A percentile compares a stretch with the other conserved stretches of the same genome.
These are phyloP conservation scores for Equus przewalskii DNA, from an alignment of 2,113 vertebrate species.

Conservation along the genomic window DNA sequence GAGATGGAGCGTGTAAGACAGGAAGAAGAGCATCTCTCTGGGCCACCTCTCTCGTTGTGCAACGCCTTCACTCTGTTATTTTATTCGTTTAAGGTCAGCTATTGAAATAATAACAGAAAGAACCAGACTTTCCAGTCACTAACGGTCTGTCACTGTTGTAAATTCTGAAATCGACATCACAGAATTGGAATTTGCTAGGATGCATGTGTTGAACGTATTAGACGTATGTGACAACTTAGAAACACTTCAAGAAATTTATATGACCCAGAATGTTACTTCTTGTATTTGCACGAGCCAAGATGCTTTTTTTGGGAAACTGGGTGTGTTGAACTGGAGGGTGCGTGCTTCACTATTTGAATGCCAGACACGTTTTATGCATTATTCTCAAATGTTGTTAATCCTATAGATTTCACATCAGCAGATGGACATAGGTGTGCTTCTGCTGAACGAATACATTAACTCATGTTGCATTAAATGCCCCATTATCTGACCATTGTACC, in stretches of 20 bases:
- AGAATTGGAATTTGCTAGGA: conserved; percentile 34
- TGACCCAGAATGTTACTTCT: not conserved
- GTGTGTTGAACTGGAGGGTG: conserved; percentile 53
- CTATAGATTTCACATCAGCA: conserved; percentile 52
- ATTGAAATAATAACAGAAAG: not conserved
- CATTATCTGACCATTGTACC: conserved; percentile 80
- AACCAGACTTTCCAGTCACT: not conserved
- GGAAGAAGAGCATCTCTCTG: not conserved
- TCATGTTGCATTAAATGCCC: conserved; percentile 60
- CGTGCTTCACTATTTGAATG: conserved; percentile 79
- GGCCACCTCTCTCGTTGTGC: not conserved
- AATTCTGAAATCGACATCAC: not conserved
- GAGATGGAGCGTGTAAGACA: not conserved
- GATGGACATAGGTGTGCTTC: conserved; percentile 68
- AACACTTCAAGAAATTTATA: not conserved
- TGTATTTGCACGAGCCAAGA: not conserved
- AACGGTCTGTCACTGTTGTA: not conserved
- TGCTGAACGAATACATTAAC: conserved; percentile 71
- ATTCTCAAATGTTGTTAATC: conserved; percentile 78
- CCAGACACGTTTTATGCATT: conserved; percentile 71
- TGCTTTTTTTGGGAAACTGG: not conserved
- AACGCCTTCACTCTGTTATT: not conserved
- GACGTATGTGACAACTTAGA: not conserved
- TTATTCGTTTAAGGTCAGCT: not conserved
- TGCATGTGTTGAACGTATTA: not conserved